A percentile compares a stretch with the other conserved stretches of the same genome.
phyloP scores from a whole-genome alignment of 1,140 invertebrate genomes.

The Ooceraea biroi region DNA sequence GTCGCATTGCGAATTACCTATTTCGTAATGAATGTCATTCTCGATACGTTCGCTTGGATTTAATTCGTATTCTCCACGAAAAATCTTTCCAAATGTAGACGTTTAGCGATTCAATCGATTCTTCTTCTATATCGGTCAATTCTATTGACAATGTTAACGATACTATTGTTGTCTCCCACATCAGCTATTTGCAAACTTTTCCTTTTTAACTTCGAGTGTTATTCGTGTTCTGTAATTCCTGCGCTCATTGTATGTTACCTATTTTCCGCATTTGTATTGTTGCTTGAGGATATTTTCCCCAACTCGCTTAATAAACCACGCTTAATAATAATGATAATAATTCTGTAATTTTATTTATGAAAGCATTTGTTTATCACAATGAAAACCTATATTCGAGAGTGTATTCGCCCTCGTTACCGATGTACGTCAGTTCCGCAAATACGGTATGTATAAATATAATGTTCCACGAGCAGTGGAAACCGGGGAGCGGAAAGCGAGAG shows the following conservation, averaged over 20 bases:
- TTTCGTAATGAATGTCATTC: neutral
- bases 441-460: slow-evolving; percentile 27
- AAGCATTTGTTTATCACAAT: neutral
- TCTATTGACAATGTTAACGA: too few species aligned
- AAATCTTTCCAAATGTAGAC: neutral
- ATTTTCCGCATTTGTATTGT: too few species aligned
- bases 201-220: too few species aligned
- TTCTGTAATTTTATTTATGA: neutral
- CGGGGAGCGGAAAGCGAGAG: neutral
- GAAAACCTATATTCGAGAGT: neutral
- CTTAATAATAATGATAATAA: neutral
- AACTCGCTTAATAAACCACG: too few species aligned
- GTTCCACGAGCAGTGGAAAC: neutral
- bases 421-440: neutral
- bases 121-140: neutral
- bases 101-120: neutral
- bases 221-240: too few species aligned
- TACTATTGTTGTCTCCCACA: too few species aligned
- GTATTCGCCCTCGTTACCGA: neutral
- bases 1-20: neutral
- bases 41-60: neutral
- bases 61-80: neutral
- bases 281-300: too few species aligned
- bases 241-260: too few species aligned
- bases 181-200: too few species aligned